Base-by-base conservation (phyloP, 1,140 invertebrate genomes). In the Trigoniulus corallinus region DNA sequence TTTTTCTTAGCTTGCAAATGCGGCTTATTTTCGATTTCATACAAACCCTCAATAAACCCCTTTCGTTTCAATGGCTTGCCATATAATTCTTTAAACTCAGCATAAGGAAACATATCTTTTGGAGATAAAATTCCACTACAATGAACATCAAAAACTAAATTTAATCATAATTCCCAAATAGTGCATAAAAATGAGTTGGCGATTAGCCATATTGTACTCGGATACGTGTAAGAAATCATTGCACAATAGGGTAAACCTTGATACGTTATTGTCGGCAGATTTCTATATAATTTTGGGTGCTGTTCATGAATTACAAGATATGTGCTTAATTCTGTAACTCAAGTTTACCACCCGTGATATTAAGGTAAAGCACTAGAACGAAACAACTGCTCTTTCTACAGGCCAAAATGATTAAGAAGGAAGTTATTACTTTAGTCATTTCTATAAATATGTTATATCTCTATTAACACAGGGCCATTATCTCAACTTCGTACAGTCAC, bases 1-100 rank as follows among this genome's bases (percentile, higher is more conserved):
- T n/a, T n/a, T n/a, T n/a, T n/a, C n/a, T n/a, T n/a, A n/a, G n/a
- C n/a, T n/a, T n/a, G n/a, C 15, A 34, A 34, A 39, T 59, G 61
- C 3, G 71, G 68, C 47, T 73, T 69, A 56, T 73, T 63, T 56
- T 78, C 73, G 43, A 82, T 75, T 61, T 82, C 73, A 58, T 71
- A 64, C 42, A 82, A 63, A 21, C 78, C 81, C 58, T 81, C 77
- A 59, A 78, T 76, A 60, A 82, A 83, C 55, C 68, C 70, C 59
- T 75, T 75, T 48, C 76, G 64, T 7, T 49, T 49, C 51, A 71
- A 59, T 7, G 72, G 65, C 59, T 81, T 81, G 3, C 72, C 76
- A 63, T 72, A 78, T 61, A 78, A 81, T n/a, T 71, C 68, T 62
- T 77, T 77, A 54, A 74, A 75, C 54, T 79, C 75, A 23, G 72